Evolutionary conservation across 2,113 vertebrate species (phyloP).

Genomic region (Probosciger aterrimus): DNA sequence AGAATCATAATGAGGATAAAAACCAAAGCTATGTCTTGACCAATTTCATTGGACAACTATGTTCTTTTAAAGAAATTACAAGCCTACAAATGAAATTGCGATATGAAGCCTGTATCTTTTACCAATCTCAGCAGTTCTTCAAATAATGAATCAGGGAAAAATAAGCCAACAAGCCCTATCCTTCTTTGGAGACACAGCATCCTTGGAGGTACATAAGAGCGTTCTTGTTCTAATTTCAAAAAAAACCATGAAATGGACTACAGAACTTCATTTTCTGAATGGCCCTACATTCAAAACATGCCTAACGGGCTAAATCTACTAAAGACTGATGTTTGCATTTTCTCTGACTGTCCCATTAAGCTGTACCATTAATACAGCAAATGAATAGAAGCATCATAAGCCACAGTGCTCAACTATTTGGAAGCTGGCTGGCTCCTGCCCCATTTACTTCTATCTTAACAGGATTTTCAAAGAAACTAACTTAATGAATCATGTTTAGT

Average conservation of each 20-base stretch:
- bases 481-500: constrained; percentile 9
- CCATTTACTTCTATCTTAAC: neutral
- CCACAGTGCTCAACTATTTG: neutral
- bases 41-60: neutral
- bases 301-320: neutral
- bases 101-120: neutral
- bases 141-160: neutral
- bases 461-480: neutral
- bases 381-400: neutral
- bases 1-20: neutral
- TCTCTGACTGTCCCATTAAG: neutral
- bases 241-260: neutral
- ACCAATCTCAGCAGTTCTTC: neutral
- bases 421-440: neutral
- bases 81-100: neutral
- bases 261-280: neutral
- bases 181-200: neutral
- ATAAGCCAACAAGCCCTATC: neutral
- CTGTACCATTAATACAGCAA: neutral
- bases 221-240: neutral
- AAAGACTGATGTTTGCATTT: neutral
- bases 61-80: neutral
- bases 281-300: neutral
- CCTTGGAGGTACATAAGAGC: neutral
- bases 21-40: neutral